Evolutionary conservation across 2,888 invertebrate genomes (phyloP), one percentile per base, ranked within the genome.

Genomic region (Rhamnusium bicolor): DNA sequence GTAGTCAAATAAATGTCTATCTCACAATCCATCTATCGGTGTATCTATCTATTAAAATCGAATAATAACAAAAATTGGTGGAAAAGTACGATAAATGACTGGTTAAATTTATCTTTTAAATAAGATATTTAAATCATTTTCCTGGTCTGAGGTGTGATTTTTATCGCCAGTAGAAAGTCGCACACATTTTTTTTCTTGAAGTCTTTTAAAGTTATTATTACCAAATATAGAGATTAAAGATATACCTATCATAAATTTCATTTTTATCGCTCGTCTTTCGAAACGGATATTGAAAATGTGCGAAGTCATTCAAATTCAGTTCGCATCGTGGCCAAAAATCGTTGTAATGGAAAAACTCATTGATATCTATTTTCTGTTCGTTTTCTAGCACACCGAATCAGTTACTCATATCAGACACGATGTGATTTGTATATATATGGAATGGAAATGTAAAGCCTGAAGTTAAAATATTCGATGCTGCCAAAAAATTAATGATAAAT

Each of bases 201-300:
- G 18, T 32, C 29, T 18, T 18, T 53, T 16, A 32, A 19, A 53
- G 8, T 18, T 61, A 24, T 65, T 54, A 65, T 65, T 53, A 53
- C 21, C 53, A 8, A 65, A 65, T 32, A 53, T 27, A 65, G 65
- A 65, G 65, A 65, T 65, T 65, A 65, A 29, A 65, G 53, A 65
- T 65, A 65, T 40, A 53, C 65, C 51, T 8, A 14, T 65, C 65
- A 65, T 65, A 68, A 68, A 58, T 68, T 68, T 29, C 24, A 61
- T 74, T 79, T 74, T 79, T 79, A 77, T 79, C 78, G 71, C 8
- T 12, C 47, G 63, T 71, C 76, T 69, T 80, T 81, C 72, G 58
- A 75, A 75, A 75, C 73, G 78, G 80, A 78, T 80, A 78, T 80
- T 82, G 80, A 80, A 81, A 82, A 81, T 78, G 78, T 81, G 81